phyloP scores from a whole-genome alignment of 64 coral and sea anemone species.

The Pocillopora verrucosa region DNA sequence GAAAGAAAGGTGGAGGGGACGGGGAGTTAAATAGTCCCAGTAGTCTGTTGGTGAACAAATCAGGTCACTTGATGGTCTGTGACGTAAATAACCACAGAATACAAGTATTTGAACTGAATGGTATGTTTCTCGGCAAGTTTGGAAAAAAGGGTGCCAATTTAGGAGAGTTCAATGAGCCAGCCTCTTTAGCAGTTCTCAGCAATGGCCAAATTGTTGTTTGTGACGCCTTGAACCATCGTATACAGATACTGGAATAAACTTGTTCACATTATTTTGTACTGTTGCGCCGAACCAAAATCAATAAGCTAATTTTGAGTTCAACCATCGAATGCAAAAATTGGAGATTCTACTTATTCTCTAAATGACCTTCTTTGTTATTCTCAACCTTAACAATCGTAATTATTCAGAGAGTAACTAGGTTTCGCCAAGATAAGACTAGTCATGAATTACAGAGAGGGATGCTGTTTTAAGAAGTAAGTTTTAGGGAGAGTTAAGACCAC shows the following conservation, averaged over 20 bases:
- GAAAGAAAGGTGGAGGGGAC: not conserved
- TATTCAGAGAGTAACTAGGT: no score
- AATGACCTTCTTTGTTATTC: no score
- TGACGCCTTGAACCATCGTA: constrained; percentile 67
- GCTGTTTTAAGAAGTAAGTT: no score
- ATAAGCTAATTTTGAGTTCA: no score
- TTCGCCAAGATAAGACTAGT: no score
- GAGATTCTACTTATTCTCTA: no score
- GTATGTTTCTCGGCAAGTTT: not conserved
- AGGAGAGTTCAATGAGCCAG: constrained; percentile 30
- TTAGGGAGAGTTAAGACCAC: no score
- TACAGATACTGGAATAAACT: constrained; percentile 56
- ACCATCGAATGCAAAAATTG: no score
- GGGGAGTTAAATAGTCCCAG: constrained; percentile 46
- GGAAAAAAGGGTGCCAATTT: constrained; percentile 22
- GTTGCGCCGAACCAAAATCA: no score
- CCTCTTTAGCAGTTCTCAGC: constrained; percentile 60
- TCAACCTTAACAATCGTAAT: no score
- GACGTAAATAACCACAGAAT: constrained; percentile 42
- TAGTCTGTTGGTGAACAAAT: constrained; percentile 27
- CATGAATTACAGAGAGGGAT: no score
- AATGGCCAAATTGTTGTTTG: constrained; percentile 62
- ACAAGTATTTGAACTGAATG: constrained; percentile 13
- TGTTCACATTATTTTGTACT: no score
- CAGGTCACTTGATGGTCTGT: constrained; percentile 47